phyloP scores from a whole-genome alignment of 2,888 invertebrate genomes.

The Eupithecia centaureata region DNA sequence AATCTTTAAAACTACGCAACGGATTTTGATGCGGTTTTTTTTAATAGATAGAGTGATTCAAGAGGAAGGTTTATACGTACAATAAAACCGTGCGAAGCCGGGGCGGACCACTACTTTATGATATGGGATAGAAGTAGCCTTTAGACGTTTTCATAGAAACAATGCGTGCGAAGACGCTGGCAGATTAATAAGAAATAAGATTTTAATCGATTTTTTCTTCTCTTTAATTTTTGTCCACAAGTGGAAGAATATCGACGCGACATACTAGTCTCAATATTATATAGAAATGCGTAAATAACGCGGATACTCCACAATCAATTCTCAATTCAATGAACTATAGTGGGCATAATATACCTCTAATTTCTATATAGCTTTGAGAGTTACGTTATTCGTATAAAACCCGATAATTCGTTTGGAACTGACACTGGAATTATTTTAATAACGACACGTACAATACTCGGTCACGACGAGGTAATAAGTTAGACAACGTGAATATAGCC shows the following conservation, averaged over 20 bases:
- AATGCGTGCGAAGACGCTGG: too few relatives aligned
- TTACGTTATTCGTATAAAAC: constrained; percentile 40
- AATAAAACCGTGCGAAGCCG: too few relatives aligned
- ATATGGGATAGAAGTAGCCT: too few relatives aligned
- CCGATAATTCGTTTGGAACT: constrained; percentile 50
- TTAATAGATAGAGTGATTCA: too few relatives aligned
- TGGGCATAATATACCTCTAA: not conserved
- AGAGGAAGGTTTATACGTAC: too few relatives aligned
- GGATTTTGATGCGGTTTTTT: too few relatives aligned
- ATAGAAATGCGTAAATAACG: not conserved
- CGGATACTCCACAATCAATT: not conserved
- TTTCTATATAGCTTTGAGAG: not conserved
- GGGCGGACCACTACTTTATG: too few relatives aligned
- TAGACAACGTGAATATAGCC: constrained; percentile 24
- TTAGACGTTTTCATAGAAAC: too few relatives aligned
- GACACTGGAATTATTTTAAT: constrained; percentile 54
- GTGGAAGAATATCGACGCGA: too few relatives aligned
- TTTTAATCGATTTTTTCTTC: too few relatives aligned
- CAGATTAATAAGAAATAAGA: too few relatives aligned
- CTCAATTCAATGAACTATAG: not conserved
- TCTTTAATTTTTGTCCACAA: too few relatives aligned
- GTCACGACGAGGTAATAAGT: constrained; percentile 39
- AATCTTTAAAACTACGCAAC: not conserved
- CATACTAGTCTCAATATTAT: not conserved
- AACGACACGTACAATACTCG: constrained; percentile 54